Evolutionary conservation across 2,797 vertebrate genomes (phyloP), one percentile per base, ranked within the genome.

Genomic region (Eutrigla gurnardus): DNA sequence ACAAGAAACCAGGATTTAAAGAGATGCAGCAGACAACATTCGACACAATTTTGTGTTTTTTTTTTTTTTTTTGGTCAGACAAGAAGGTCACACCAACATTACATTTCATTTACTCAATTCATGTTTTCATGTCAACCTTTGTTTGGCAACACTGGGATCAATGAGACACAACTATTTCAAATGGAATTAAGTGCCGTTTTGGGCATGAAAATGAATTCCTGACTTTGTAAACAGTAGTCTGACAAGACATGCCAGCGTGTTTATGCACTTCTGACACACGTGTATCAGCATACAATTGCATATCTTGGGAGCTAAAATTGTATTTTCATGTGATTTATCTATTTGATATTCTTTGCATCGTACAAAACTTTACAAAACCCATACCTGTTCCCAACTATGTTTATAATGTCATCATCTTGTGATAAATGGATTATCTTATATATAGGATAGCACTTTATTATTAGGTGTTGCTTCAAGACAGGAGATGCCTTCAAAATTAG

Each of bases 21-120:
- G 47, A 73, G 18, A 68, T 78, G 77, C 77, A 81, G 71, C 77
- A 78, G n/a, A 86, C 69, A 90, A 65, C 60, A 58, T 50, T 67
- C 3, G 11, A 42, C 52, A 71, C 60, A 64, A 32, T 60, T 75
- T 63, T 63, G 47, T 71, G n/a, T 40, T n/a, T 47, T n/a, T 43
- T 43, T 43, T 7, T 42, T 73, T 32, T 60, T 25, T 46, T 77
- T 73, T 69, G 47, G 62, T 61, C 61, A 75, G 65, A 78, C 53
- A 77, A 67, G 8, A 72, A 73, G 53, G 70, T 86, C 67, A 83
- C 64, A 84, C 39, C 62, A 77, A 80, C 52, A 65, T 68, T 32
- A 74, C 54, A 80, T 63, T 73, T 74, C 4, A 73, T 69, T 69
- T 6, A 57, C 50, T 55, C 43, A 53, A 63, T 73, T 65, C 25